Evolutionary conservation across 2,113 vertebrate genomes (phyloP).

Genomic region (Syngnathus floridae): DNA sequence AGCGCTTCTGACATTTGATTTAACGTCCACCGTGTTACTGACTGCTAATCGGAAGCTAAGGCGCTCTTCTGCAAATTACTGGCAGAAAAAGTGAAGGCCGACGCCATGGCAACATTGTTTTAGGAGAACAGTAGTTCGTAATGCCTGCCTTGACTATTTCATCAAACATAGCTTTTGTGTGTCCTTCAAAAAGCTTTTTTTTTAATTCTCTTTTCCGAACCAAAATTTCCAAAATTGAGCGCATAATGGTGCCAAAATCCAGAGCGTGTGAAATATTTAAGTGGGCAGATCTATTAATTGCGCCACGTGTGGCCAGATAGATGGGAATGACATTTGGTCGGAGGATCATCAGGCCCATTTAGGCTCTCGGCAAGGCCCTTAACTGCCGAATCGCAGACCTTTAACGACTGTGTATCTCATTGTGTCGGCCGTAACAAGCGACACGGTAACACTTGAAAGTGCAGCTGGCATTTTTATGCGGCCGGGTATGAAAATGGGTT

Average conservation of each 20-base stretch:
- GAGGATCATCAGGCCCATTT: conserved; percentile 8
- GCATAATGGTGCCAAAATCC: not conserved
- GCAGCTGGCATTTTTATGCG: conserved; percentile 50
- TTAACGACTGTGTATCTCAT: conserved; percentile 40
- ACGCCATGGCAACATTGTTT: conserved; percentile 50
- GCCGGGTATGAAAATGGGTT: conserved; percentile 27
- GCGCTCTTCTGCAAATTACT: conserved; percentile 13
- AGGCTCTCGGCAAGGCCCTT: conserved; percentile 20
- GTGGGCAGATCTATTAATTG: not conserved
- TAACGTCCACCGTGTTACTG: not conserved
- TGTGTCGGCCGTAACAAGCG: conserved; percentile 33
- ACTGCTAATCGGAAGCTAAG: conserved; percentile 17
- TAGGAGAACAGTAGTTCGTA: conserved; percentile 10
- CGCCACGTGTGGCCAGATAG: not conserved
- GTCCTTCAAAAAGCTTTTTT: not conserved
- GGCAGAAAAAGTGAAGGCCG: conserved; percentile 27
- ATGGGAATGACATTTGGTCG: conserved; percentile 18
- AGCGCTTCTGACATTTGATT: not conserved
- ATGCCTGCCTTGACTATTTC: conserved; percentile 14
- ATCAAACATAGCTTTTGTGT: not conserved
- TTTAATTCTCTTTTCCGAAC: not conserved
- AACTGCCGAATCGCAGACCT: conserved; percentile 36
- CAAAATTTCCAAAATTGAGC: not conserved
- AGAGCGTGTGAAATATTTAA: not conserved
- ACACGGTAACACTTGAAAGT: conserved; percentile 47